Percentiles rank a stretch among this genome's conserved stretches.
These are phyloP conservation scores for Sminthopsis crassicaudata DNA, from an alignment of 2,113 vertebrate species.

Conservation along the genomic window DNA sequence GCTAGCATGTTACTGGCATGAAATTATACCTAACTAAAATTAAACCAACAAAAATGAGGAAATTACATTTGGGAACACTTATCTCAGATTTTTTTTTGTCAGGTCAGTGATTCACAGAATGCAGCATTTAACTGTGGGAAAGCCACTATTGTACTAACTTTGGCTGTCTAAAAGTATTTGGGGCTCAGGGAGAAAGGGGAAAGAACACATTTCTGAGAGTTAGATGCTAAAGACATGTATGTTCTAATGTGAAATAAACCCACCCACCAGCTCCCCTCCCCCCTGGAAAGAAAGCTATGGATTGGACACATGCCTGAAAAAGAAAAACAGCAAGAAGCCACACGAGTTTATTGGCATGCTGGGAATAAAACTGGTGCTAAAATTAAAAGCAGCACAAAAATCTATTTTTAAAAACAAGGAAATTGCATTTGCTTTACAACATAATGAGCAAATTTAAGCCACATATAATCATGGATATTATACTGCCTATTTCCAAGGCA, in stretches of 20 bases:
- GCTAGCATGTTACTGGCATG: neutral
- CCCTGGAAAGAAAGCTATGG: constrained; percentile 7
- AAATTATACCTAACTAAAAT: constrained; percentile 9
- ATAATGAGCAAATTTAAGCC: constrained; percentile 30
- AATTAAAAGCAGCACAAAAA: constrained; percentile 47
- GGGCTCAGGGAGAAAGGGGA: neutral
- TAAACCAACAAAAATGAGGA: neutral
- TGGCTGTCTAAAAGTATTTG: neutral
- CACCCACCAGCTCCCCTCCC: neutral
- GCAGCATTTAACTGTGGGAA: neutral
- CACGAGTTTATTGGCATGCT: neutral
- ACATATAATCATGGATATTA: constrained; percentile 3
- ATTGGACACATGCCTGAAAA: constrained; percentile 12
- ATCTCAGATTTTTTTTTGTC: neutral
- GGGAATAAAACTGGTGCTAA: constrained; percentile 32
- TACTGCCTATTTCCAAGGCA: constrained; percentile 5
- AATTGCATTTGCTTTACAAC: constrained; percentile 28
- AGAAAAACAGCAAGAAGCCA: neutral
- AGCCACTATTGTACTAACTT: neutral
- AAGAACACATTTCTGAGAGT: constrained; percentile 24
- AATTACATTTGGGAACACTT: neutral
- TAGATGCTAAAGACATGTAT: neutral
- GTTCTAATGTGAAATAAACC: neutral
- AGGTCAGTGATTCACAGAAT: neutral
- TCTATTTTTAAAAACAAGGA: constrained; percentile 52